Base-by-base conservation (phyloP, 2,113 vertebrate genomes). In the Onychostoma macrolepis region DNA sequence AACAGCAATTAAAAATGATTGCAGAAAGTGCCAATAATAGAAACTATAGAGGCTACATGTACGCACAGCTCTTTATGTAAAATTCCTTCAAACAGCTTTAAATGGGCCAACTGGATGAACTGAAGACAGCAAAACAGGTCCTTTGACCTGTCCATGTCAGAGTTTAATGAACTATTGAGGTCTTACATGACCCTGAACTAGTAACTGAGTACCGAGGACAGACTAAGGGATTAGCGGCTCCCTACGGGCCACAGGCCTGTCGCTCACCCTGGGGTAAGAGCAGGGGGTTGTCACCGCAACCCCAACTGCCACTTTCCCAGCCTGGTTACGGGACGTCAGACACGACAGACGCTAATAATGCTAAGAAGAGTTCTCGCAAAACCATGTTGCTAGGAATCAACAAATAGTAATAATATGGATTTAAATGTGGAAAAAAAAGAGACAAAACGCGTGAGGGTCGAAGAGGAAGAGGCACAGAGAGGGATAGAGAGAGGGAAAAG, bases 141-240 rank as follows among this genome's bases (percentile, higher is more conserved):
- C 15, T 53, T 45, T 26, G 76, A 65, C 82, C 65, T 61, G 53
- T 61, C 21, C 48, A 21, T 81, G 87, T 85, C 87, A 75, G 69
- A 82, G 78, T 82, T 48, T 77, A 65, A 76, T 80, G 80, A 75
- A 74, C 67, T 82, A 41, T 61, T 48, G 38, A 50, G 74, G 43
- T 85, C 77, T 67, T 56, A 72, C 80, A 63, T 82, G 84, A 85
- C 87, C 87, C 83, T 82, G 69, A 87, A 87, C 82, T 79, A 76
- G 75, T 84, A 80, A 56, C 11, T 78, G 72, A 83, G 71, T 65
- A 58, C 67, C 4, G 82, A 85, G 84, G 78, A 75, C 65, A 85
- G 69, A 45, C 50, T 67, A 33, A 80, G 45, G 87, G 83, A 82
- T 82, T 82, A 85, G 72, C 24, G 8, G 36, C 72, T 78, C 72